These are phyloP conservation scores for Heliothis virescens DNA, from an alignment of 1,140 invertebrate species.

Conservation along the genomic window DNA sequence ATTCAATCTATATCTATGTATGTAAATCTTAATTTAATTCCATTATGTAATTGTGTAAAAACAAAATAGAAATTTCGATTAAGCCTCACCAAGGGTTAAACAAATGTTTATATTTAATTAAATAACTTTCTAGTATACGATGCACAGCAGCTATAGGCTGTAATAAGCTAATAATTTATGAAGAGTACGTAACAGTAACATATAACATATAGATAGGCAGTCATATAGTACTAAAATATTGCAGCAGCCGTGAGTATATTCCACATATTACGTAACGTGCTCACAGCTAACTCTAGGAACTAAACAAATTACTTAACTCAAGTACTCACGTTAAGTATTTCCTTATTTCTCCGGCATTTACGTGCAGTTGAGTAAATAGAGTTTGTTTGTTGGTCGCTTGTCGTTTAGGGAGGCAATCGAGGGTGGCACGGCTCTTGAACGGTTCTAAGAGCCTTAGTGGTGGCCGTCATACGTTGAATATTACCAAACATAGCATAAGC, in stretches of 20 bases:
- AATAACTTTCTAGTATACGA: too few species aligned
- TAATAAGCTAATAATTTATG: neutral
- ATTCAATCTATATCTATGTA: too few species aligned
- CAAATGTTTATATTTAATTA: too few species aligned
- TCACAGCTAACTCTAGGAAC: slow-evolving; percentile 13
- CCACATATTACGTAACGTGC: neutral
- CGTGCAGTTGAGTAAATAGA: neutral
- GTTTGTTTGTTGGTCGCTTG: neutral
- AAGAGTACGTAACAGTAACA: neutral
- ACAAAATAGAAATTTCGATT: too few species aligned
- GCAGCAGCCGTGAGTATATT: neutral
- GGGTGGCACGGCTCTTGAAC: neutral
- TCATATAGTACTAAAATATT: neutral
- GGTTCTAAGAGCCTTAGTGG: too few species aligned
- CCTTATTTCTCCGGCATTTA: slow-evolving; percentile 1
- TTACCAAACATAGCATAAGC: neutral
- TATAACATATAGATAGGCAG: too few species aligned
- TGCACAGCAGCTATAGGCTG: too few species aligned
- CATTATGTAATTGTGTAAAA: too few species aligned
- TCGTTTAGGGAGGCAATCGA: neutral
- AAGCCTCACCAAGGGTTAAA: too few species aligned
- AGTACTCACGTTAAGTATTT: neutral
- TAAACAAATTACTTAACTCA: slow-evolving; percentile 26
- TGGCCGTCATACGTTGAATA: neutral
- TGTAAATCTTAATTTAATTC: too few species aligned